Evolutionary conservation across 2,888 invertebrate species (phyloP), one percentile per base, ranked within the genome.

Genomic region (Cabera pusaria): DNA sequence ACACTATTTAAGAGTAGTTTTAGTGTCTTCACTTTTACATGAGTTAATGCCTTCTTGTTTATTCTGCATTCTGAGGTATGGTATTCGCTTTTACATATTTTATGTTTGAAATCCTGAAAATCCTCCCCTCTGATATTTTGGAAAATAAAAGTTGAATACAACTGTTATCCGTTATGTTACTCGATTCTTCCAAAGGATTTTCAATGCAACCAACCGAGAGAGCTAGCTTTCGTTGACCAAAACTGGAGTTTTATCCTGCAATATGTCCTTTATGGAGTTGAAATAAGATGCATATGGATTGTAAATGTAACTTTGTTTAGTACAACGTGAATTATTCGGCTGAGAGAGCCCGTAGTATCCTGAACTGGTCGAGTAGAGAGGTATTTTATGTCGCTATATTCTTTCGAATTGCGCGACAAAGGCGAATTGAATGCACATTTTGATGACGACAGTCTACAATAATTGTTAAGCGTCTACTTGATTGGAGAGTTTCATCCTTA

Each of bases 371-470:
- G 33, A 60, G 63, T 56, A 53, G 52, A 64, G 46, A 55, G 59
- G 59, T 72, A 70, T 69, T 75, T 76, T 75, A 73, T 71, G 73
- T 72, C 60, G 57, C 64, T 58, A 66, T 72, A 72, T 72, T 69
- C 64, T 71, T 63, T 52, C 60, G 51, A 64, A 57, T 59, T 59
- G 55, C 55, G 52, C 60, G 56, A 59, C 63, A 62, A 70, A 67
- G 67, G 66, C 61, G 64, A 69, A 72, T 71, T 68, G 62, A 70
- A 72, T 73, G 70, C 59, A n/a, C n/a, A n/a, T n/a, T n/a, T n/a
- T n/a, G n/a, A n/a, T n/a, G n/a, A n/a, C n/a, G n/a, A n/a, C n/a
- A n/a, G n/a, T n/a, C n/a, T n/a, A n/a, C n/a, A n/a, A n/a, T n/a
- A n/a, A n/a, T n/a, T n/a, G n/a, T n/a, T n/a, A n/a, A n/a, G n/a